Base-by-base conservation (phyloP, 2,888 invertebrate genomes). In the Empis stercorea region DNA sequence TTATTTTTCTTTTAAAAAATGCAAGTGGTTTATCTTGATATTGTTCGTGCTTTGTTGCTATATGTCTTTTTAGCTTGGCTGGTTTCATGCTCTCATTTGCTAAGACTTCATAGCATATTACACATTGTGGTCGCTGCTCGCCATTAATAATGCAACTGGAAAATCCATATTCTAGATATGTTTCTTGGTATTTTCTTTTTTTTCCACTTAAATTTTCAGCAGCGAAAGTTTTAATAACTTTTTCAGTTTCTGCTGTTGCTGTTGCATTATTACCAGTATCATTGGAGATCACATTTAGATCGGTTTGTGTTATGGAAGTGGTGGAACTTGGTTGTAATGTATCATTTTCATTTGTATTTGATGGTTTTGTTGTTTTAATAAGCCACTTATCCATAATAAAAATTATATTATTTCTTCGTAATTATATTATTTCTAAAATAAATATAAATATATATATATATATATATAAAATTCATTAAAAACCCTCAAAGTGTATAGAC, bases 51-150 rank as follows among this genome's bases (percentile, higher is more conserved):
- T 43, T 43, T 43, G 43, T 30, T 43, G 10, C 43, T 30, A 32
- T 10, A 32, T 44, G 44, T 32, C 44, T 30, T 34, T 17, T 14
- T 13, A 44, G 13, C 20, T 16, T 34, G 20, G 14, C n/a, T 11
- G 44, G 34, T 17, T 17, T 34, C 30, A 43, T 30, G 10, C 15
- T 15, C 14, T 43, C 43, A 30, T 43, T 43, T 30, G 43, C n/a
- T 16, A 43, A 43, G 14, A 15, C 14, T 43, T 43, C 43, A 16
- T 43, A 43, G 32, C 43, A 43, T n/a, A 43, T 30, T 4, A 43
- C 43, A 30, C 30, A 43, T 15, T 43, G 43, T 30, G 43, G 44
- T 32, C 34, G 16, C 11, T 42, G 42, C 30, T 30, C 14, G 14
- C 23, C 42, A 42, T 42, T 34, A n/a, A 34, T 34, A 34, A 34